phyloP scores from a whole-genome alignment of 2,888 invertebrate genomes.

The Fragum sueziense region DNA sequence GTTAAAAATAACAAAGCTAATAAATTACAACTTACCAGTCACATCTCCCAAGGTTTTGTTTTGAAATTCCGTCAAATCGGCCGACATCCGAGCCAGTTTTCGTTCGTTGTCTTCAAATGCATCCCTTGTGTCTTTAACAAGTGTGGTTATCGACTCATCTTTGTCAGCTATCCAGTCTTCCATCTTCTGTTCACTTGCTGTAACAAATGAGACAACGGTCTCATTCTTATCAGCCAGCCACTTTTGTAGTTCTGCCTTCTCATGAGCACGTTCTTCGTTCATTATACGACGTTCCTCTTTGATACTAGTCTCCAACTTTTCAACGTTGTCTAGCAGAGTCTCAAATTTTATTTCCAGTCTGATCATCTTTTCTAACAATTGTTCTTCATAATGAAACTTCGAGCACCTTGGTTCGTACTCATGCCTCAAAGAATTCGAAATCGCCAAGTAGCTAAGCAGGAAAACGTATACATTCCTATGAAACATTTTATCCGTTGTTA shows the following conservation, averaged over 20 bases:
- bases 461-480: background rate
- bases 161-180: background rate
- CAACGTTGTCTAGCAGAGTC: background rate
- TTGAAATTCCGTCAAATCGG: background rate
- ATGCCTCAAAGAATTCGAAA: background rate
- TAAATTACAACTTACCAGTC: background rate
- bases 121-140: background rate
- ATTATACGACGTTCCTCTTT: background rate
- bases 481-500: constrained; percentile 1
- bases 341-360: background rate
- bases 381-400: constrained; percentile 1
- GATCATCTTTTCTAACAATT: constrained; percentile 2
- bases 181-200: background rate
- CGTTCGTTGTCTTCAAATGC: background rate
- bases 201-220: too few species aligned
- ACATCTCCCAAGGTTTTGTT: background rate
- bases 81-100: background rate
- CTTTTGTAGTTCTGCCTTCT: background rate
- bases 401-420: background rate
- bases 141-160: background rate
- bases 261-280: background rate
- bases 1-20: too few species aligned
- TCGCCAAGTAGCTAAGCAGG: background rate
- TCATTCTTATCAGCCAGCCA: background rate
- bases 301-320: background rate